phyloP scores from a whole-genome alignment of 1,140 invertebrate genomes.

The Meloidogyne hapla region DNA sequence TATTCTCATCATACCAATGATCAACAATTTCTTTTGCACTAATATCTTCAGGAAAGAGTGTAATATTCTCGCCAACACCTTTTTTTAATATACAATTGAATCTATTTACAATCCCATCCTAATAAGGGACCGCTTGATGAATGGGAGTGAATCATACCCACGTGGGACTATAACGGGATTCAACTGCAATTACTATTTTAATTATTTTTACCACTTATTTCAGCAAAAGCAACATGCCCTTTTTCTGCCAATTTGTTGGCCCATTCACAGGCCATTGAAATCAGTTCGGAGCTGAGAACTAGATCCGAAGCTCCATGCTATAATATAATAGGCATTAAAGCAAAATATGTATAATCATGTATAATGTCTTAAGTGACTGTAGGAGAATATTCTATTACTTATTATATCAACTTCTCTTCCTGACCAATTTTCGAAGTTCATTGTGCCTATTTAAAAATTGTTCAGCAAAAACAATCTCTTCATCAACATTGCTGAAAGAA shows the following conservation, averaged over 20 bases:
- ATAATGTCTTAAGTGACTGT: no score
- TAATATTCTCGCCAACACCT: slow-evolving; percentile 62
- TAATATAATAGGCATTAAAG: slow-evolving; percentile 19
- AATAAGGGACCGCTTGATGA: no score
- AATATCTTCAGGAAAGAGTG: slow-evolving; percentile 57
- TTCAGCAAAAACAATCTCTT: slow-evolving; percentile 41
- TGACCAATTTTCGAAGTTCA: slow-evolving; percentile 43
- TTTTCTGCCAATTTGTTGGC: slow-evolving; percentile 54
- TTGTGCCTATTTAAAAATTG: slow-evolving; percentile 53
- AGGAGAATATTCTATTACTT: no score
- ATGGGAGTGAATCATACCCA: no score
- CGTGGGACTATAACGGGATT: no score
- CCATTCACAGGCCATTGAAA: slow-evolving; percentile 52
- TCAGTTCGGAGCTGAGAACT: slow-evolving; percentile 46
- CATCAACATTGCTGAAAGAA: slow-evolving; percentile 10
- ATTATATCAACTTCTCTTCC: background rate
- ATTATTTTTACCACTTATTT: slow-evolving; percentile 39
- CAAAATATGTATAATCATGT: no score
- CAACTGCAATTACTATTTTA: no score
- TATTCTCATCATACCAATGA: slow-evolving; percentile 60
- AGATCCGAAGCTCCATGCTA: slow-evolving; percentile 54
- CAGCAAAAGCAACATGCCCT: slow-evolving; percentile 49
- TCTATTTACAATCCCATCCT: no score
- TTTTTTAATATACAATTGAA: background rate
- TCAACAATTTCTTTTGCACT: slow-evolving; percentile 55